Evolutionary conservation across 2,113 vertebrate species (phyloP), one percentile per base, ranked within the genome.

Genomic region (Oryzias celebensis): DNA sequence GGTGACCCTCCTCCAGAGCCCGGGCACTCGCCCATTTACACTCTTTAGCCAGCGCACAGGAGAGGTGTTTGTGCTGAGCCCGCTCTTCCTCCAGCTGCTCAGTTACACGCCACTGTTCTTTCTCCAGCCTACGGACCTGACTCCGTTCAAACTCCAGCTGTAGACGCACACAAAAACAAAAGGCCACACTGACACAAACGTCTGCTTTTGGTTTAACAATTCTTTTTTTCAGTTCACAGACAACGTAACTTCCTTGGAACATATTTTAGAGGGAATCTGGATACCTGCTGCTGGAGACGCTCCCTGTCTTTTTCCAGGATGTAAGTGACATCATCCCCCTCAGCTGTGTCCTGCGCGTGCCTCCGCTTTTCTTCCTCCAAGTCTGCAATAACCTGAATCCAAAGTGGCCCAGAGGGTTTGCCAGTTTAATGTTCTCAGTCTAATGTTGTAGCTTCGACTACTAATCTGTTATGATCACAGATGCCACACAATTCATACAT

Each of bases 241-340:
- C 50, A 52, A 7, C n/a, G 8, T 47, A 18, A 46, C 55, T 41
- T 59, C 24, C n/a, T 45, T 12, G 1, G 10, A 36, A 36, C 8
- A 12, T 36, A 12, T 36, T 36, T 36, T 12, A 0, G 36, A 36
- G 36, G 8, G 10, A 36, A 36, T 36, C 36, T 36, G 10, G 36
- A 48, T 44, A 98, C 97, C 96, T 98, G 96, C 62, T 99, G 97
- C 14, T 95, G 94, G 75, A 99, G 92, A 7, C 97, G 90, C 87
- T 99, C 97, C 63, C 95, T 78, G 63, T 99, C 96, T 81, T 98
- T 99, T 90, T 98, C 97, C 80, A 99, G 90, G 91, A 99, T 96
- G 86, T 95, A 99, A 17, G 97, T 98, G 90, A 99, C 96, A 62
- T 99, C 96, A 49, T 99, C 97, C 7, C 97, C 96, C 89, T 99